Conservation (phyloP, 1,140 invertebrate species). For the Drosophila cardini region DNA sequence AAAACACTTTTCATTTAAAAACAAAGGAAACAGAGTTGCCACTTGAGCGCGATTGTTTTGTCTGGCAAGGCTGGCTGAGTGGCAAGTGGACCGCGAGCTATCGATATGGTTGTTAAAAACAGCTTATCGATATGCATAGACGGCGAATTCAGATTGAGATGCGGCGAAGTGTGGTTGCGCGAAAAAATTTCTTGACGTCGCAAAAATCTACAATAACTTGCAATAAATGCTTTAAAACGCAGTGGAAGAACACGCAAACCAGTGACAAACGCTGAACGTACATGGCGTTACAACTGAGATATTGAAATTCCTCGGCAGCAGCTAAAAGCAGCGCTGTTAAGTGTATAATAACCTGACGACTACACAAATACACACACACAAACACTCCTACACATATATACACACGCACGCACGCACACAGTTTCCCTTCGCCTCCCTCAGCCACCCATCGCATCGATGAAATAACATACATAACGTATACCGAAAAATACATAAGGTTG, state of each 20-base stretch:
- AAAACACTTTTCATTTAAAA: not conserved
- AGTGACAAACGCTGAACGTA: slow-evolving; percentile 59
- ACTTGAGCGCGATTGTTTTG: not conserved
- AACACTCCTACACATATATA: slow-evolving; percentile 31
- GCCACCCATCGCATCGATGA: slow-evolving; percentile 54
- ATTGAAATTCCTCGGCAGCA: slow-evolving; percentile 53
- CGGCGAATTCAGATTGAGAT: slow-evolving; percentile 49
- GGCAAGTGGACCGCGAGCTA: slow-evolving; percentile 11
- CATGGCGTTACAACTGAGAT: slow-evolving; percentile 54
- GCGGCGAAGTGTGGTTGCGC: slow-evolving; percentile 55
- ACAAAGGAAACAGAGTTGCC: slow-evolving; percentile 2
- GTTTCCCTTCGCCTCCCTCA: slow-evolving; percentile 28
- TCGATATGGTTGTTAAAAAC: slow-evolving; percentile 12
- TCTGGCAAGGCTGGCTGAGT: slow-evolving; percentile 14
- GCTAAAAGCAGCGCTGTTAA: slow-evolving; percentile 46
- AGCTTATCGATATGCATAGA: slow-evolving; percentile 31
- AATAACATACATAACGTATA: slow-evolving; percentile 80
- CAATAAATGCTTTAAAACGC: slow-evolving; percentile 70
- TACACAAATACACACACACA: slow-evolving; percentile 26
- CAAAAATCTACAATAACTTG: slow-evolving; percentile 54
- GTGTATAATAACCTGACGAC: slow-evolving; percentile 54
- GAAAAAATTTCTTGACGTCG: slow-evolving; percentile 71
- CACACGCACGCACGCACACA: slow-evolving; percentile 29
- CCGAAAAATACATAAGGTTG: slow-evolving; percentile 71
- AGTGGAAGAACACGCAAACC: slow-evolving; percentile 44